phyloP scores from a whole-genome alignment of 2,797 vertebrate species.

The Pelodytes ibericus region DNA sequence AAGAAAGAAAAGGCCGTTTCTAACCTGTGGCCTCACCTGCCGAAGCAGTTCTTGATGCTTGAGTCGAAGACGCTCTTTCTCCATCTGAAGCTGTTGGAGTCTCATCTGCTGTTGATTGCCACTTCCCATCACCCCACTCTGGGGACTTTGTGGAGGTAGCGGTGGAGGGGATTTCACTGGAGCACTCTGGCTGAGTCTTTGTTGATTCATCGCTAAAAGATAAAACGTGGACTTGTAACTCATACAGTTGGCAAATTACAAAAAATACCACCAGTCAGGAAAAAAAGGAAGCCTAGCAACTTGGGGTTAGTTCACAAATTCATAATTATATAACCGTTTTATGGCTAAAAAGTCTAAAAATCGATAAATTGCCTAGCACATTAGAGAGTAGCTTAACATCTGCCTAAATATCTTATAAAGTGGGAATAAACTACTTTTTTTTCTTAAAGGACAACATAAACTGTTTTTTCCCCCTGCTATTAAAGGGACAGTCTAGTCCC shows the following conservation, averaged over 20 bases:
- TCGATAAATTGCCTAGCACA: too few relatives aligned
- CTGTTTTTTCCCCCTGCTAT: too few relatives aligned
- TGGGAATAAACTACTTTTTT: too few relatives aligned
- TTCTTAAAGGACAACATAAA: too few relatives aligned
- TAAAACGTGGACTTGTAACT: not conserved
- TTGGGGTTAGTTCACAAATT: too few relatives aligned
- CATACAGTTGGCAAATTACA: too few relatives aligned
- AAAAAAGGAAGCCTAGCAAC: too few relatives aligned
- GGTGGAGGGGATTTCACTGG: slow-evolving; percentile 88
- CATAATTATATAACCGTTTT: too few relatives aligned
- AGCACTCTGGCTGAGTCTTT: slow-evolving; percentile 91
- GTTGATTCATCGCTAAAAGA: slow-evolving; percentile 86
- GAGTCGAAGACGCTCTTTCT: slow-evolving; percentile 91
- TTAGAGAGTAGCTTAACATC: too few relatives aligned
- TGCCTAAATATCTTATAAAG: too few relatives aligned
- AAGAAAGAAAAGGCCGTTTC: slow-evolving; percentile 68
- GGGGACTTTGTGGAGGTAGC: slow-evolving; percentile 82
- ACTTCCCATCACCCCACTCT: slow-evolving; percentile 79
- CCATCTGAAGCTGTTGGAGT: slow-evolving; percentile 91
- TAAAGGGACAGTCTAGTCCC: too few relatives aligned
- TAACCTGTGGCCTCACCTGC: slow-evolving; percentile 96
- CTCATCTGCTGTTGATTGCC: slow-evolving; percentile 84
- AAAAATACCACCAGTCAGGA: not conserved
- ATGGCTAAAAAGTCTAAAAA: too few relatives aligned
- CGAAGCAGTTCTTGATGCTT: slow-evolving; percentile 97